phyloP scores from a whole-genome alignment of 1,140 invertebrate genomes.

The Hypothenemus hampei region DNA sequence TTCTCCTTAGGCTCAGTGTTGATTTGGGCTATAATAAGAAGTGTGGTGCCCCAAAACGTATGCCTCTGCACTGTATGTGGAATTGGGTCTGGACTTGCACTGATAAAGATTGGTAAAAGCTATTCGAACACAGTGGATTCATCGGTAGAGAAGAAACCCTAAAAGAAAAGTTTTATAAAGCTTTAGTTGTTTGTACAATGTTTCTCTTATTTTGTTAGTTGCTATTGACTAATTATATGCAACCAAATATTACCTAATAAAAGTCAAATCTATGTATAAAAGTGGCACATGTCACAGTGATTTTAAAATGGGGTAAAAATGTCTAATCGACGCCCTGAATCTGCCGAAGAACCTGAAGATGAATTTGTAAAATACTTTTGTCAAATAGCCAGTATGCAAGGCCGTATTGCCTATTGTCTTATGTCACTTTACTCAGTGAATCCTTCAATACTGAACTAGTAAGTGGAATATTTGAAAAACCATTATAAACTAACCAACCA shows the following conservation, averaged over 20 bases:
- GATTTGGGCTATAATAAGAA: constrained; percentile 64
- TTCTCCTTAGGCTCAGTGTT: constrained; percentile 70
- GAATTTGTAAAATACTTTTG: constrained; percentile 29
- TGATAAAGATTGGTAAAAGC: constrained; percentile 56
- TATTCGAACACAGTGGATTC: constrained; percentile 48
- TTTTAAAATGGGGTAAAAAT: constrained; percentile 8
- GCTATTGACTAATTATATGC: not conserved
- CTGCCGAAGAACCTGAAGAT: constrained; percentile 5
- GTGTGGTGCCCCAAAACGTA: constrained; percentile 59
- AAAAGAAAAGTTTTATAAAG: too few relatives aligned
- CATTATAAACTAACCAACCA: too few relatives aligned
- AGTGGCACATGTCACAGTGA: not conserved
- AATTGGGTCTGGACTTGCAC: constrained; percentile 53
- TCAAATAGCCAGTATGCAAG: constrained; percentile 34
- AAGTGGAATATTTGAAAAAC: constrained; percentile 1
- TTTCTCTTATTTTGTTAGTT: too few relatives aligned
- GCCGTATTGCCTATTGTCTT: constrained; percentile 37
- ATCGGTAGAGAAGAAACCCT: constrained; percentile 29
- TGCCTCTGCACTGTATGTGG: constrained; percentile 56
- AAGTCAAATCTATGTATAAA: not conserved
- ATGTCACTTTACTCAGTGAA: constrained; percentile 41
- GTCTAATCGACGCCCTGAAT: constrained; percentile 5
- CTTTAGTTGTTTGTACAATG: too few relatives aligned
- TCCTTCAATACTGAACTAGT: constrained; percentile 33
- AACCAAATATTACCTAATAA: not conserved